phyloP scores from a whole-genome alignment of 2,113 vertebrate genomes.

The Phylloscopus trochilus region DNA sequence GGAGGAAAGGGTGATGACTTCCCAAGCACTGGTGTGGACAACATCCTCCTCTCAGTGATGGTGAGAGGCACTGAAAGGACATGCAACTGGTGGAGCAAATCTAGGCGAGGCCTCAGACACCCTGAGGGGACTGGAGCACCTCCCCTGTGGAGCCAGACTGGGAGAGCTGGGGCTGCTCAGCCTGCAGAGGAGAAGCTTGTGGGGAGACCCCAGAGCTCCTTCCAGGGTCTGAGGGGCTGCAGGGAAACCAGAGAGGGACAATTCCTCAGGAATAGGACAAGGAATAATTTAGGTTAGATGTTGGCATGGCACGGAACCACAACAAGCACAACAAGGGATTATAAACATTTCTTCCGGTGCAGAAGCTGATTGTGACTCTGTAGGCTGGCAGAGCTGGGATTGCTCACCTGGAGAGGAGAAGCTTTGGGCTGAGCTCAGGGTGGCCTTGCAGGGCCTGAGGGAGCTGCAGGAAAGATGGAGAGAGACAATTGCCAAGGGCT shows the following conservation, averaged over 20 bases:
- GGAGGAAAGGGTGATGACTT: not conserved
- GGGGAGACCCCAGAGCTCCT: not conserved
- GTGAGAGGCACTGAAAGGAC: not conserved
- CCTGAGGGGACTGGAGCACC: not conserved
- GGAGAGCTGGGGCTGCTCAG: not conserved
- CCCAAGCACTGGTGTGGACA: not conserved
- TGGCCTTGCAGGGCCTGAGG: too few relatives aligned
- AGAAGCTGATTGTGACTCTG: too few relatives aligned
- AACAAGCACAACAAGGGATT: too few relatives aligned
- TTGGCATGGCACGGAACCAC: too few relatives aligned
- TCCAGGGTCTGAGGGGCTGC: not conserved
- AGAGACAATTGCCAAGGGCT: too few relatives aligned
- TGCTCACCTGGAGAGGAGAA: too few relatives aligned
- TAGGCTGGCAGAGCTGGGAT: too few relatives aligned
- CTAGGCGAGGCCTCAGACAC: rapidly evolving
- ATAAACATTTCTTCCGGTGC: too few relatives aligned
- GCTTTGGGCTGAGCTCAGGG: too few relatives aligned
- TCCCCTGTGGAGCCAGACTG: not conserved
- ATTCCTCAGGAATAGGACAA: not conserved
- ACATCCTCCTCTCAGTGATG: not conserved
- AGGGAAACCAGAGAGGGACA: not conserved
- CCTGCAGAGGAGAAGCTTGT: not conserved
- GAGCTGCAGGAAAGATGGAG: too few relatives aligned
- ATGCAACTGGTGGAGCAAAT: rapidly evolving
- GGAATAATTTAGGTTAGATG: not conserved